Evolutionary conservation across 2,888 invertebrate genomes (phyloP), one percentile per base, ranked within the genome.

Genomic region (Melanotus villosus): DNA sequence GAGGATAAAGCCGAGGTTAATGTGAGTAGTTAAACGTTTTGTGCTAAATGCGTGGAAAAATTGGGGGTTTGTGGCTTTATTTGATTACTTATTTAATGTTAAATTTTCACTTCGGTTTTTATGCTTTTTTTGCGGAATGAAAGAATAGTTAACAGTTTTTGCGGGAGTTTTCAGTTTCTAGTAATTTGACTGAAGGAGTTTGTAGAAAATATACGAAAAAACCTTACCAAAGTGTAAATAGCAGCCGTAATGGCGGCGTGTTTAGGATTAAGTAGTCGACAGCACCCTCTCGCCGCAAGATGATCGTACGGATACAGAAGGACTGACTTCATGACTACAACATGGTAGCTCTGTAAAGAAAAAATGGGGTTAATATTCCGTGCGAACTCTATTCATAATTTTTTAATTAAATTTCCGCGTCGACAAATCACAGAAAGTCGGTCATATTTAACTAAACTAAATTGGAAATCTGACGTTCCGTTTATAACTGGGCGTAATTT

Each of bases 161-260:
- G n/a, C n/a, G n/a, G n/a, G n/a, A n/a, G n/a, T n/a, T n/a, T n/a
- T n/a, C n/a, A n/a, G n/a, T n/a, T n/a, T n/a, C n/a, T n/a, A n/a
- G n/a, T n/a, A n/a, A n/a, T n/a, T n/a, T n/a, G n/a, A n/a, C n/a
- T n/a, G n/a, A n/a, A n/a, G n/a, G n/a, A n/a, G n/a, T n/a, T n/a
- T n/a, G n/a, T n/a, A n/a, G n/a, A n/a, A 38, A 38, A 38, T 45
- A 21, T 7, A 2, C 3, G 19, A 45, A 19, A 18, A 12, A 1
- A 58, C 86, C 91, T 90, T 83, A 92, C 92, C 89, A 92, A 84
- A 69, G 92, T 91, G 81, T 92, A 92, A 78, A 92, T 89, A 70
- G 91, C 92, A 81, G 91, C 91, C 72, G 90, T 90, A 79, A 92
- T 89, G 58, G 92, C 92, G 70, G 91, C 90, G 84, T 92, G 91